A percentile compares a stretch with the other conserved stretches of the same genome.
Conservation (phyloP, 1,140 invertebrate genomes). For the Procambarus virginalis region DNA sequence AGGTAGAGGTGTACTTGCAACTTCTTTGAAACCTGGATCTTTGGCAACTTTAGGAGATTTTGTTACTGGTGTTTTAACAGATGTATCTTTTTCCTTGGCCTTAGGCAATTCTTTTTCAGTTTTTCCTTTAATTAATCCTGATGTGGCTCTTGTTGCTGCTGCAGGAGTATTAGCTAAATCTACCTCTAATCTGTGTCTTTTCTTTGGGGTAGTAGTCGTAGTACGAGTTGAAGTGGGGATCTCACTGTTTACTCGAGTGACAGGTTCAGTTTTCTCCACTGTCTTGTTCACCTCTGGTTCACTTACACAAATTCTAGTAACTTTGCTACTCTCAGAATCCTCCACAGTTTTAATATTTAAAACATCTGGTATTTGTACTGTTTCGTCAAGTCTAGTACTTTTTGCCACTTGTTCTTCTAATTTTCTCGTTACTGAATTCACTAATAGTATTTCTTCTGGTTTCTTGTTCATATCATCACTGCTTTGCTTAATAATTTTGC, state of each 20-base stretch:
- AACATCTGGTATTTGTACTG: slow-evolving; percentile 31
- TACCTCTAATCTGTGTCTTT: slow-evolving; percentile 77
- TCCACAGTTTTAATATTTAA: slow-evolving; percentile 25
- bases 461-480: slow-evolving; percentile 42
- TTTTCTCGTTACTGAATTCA: slow-evolving; percentile 24
- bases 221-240: slow-evolving; percentile 33
- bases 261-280: slow-evolving; percentile 38
- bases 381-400: slow-evolving; percentile 18
- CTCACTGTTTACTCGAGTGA: slow-evolving; percentile 1
- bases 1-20: not conserved
- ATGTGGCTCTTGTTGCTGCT: slow-evolving; percentile 43
- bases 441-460: slow-evolving; percentile 17
- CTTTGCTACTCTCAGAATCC: slow-evolving; percentile 19
- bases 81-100: slow-evolving; percentile 42
- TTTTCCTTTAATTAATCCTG: slow-evolving; percentile 50
- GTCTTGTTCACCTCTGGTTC: slow-evolving; percentile 33
- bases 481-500: slow-evolving; percentile 34
- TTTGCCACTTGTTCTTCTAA: slow-evolving; percentile 41
- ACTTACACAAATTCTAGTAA: not conserved
- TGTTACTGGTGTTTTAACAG: slow-evolving; percentile 34
- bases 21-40: slow-evolving; percentile 34
- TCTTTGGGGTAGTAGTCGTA: slow-evolving; percentile 77
- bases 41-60: slow-evolving; percentile 44
- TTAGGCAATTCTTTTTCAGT: slow-evolving; percentile 46
- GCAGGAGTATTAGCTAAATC: slow-evolving; percentile 52